Evolutionary conservation across 2,797 vertebrate genomes (phyloP).

Genomic region (Phataginus tricuspis): DNA sequence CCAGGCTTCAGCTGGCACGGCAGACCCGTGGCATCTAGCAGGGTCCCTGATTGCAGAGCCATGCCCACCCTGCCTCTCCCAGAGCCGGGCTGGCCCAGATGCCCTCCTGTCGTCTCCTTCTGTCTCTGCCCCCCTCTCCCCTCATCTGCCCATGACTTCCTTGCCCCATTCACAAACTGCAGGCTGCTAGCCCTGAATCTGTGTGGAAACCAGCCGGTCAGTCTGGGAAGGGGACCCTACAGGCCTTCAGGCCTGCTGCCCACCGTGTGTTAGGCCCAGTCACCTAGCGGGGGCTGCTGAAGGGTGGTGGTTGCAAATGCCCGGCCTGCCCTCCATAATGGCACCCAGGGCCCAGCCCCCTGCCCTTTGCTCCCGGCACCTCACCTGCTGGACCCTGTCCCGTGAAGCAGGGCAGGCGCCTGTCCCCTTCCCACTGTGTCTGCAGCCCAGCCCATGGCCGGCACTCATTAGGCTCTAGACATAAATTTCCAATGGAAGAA

Average conservation of each 20-base stretch:
- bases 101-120: not conserved
- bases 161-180: not conserved
- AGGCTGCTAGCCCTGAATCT: not conserved
- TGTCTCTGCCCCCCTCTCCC: not conserved
- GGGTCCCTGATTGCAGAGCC: not conserved
- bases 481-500: not conserved
- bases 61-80: not conserved
- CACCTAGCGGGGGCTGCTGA: not conserved
- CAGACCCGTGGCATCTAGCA: not conserved
- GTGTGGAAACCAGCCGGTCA: not conserved
- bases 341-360: not conserved
- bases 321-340: not conserved
- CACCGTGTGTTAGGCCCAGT: not conserved
- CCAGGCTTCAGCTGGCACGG: not conserved
- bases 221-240: not conserved
- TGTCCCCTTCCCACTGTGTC: not conserved
- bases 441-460: not conserved
- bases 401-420: not conserved
- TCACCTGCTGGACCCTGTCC: not conserved
- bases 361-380: not conserved
- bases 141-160: not conserved
- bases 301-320: not conserved
- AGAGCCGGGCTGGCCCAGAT: not conserved
- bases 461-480: not conserved
- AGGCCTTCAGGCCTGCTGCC: not conserved